These are phyloP conservation scores for Rhodinocichla rosea DNA, from an alignment of 2,113 vertebrate species.

Conservation along the genomic window DNA sequence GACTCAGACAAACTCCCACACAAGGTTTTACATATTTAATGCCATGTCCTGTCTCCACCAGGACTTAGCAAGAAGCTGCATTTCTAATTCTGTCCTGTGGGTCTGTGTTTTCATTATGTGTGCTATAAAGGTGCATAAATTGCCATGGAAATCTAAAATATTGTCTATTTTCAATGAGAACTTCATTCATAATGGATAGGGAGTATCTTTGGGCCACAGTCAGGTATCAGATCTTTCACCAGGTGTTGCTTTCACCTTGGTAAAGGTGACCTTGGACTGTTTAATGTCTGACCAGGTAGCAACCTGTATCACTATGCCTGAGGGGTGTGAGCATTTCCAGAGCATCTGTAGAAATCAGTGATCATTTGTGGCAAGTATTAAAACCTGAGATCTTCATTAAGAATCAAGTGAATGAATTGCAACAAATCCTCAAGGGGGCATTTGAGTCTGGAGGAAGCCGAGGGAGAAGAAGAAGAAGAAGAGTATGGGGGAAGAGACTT, in stretches of 20 bases:
- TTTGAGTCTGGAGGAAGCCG: not conserved
- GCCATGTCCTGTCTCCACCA: not conserved
- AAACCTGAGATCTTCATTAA: not conserved
- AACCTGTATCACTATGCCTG: not conserved
- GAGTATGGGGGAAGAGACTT: not conserved
- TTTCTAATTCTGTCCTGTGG: not conserved
- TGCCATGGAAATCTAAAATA: not conserved
- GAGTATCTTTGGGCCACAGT: not conserved
- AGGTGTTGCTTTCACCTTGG: not conserved
- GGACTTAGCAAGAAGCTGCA: not conserved
- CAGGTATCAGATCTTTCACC: not conserved
- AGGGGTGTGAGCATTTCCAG: not conserved
- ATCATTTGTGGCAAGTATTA: not conserved
- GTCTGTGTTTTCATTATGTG: not conserved
- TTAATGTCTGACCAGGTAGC: not conserved
- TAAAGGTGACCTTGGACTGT: not conserved
- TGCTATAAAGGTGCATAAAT: not conserved
- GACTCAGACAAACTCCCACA: not conserved
- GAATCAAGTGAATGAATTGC: not conserved
- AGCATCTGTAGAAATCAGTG: not conserved
- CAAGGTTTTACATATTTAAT: not conserved
- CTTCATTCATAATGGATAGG: not conserved
- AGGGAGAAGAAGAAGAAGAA: not conserved
- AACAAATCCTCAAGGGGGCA: not conserved
- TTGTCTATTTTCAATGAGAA: not conserved